These are phyloP conservation scores for Mesochorus sp. DNA, from an alignment of 2,888 invertebrate species.

Conservation along the genomic window DNA sequence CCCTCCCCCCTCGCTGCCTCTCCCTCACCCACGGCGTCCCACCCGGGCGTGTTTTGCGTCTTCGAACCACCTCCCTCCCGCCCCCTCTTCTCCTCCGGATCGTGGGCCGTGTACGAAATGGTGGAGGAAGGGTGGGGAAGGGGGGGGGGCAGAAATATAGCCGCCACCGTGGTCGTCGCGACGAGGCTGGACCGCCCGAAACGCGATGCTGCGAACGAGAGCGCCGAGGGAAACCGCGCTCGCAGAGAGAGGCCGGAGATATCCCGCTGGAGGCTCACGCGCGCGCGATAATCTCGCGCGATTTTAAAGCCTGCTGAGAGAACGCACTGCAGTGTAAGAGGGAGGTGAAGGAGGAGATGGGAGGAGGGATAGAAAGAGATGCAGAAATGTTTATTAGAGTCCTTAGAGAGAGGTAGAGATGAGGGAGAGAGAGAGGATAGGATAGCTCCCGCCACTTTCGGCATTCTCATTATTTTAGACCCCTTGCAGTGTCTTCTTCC, in stretches of 20 bases:
- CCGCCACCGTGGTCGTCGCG: constrained; percentile 66
- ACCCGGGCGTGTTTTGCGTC: constrained; percentile 58
- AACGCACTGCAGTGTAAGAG: neutral
- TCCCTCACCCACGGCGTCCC: constrained; percentile 35
- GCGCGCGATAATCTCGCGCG: constrained; percentile 19
- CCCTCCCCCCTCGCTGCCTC: constrained; percentile 28
- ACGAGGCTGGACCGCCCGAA: constrained; percentile 73
- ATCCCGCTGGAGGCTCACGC: constrained; percentile 46
- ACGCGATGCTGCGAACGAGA: constrained; percentile 57
- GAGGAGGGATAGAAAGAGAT: constrained; percentile 13
- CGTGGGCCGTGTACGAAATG: constrained; percentile 26
- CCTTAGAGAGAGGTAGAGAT: constrained; percentile 31
- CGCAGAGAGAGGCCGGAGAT: constrained; percentile 53
- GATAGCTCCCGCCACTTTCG: too few species aligned
- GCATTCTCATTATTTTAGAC: too few species aligned
- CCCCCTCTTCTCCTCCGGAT: constrained; percentile 26
- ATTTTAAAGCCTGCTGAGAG: constrained; percentile 29
- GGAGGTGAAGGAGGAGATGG: neutral
- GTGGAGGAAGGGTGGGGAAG: too few species aligned
- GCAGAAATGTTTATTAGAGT: constrained; percentile 40
- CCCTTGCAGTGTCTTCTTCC: too few species aligned
- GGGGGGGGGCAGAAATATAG: constrained; percentile 48
- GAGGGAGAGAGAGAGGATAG: neutral
- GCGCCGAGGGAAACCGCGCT: constrained; percentile 60
- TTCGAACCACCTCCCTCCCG: constrained; percentile 39